A percentile compares a stretch with the other conserved stretches of the same genome.
Evolutionary conservation across 2,888 invertebrate genomes (phyloP).

Genomic region (Camponotus fellah): DNA sequence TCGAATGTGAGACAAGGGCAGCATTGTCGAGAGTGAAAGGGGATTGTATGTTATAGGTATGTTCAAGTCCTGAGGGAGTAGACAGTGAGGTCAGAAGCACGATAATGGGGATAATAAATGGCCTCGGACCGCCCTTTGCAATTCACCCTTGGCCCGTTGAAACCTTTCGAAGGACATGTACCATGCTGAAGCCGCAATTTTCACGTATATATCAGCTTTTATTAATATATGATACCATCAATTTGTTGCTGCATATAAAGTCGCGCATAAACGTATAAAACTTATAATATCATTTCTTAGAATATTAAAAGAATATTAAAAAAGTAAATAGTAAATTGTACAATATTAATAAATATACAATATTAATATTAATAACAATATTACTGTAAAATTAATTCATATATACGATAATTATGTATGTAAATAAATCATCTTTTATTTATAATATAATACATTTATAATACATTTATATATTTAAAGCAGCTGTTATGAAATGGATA

Average conservation of each 20-base stretch:
- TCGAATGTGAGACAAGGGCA: constrained; percentile 62
- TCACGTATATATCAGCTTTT: constrained; percentile 57
- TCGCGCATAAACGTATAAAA: background rate
- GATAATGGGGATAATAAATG: constrained; percentile 81
- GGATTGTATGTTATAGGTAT: constrained; percentile 60
- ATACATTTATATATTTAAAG: constrained; percentile 31
- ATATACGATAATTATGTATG: background rate
- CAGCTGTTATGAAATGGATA: constrained; percentile 10
- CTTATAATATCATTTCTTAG: background rate
- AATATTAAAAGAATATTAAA: background rate
- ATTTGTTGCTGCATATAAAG: constrained; percentile 28
- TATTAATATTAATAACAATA: background rate
- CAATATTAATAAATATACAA: background rate
- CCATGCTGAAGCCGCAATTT: constrained; percentile 59
- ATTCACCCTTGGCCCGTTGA: constrained; percentile 65
- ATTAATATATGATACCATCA: constrained; percentile 53
- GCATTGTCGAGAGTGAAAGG: constrained; percentile 70
- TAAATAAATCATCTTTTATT: constrained; percentile 8
- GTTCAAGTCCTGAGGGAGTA: constrained; percentile 65
- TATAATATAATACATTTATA: constrained; percentile 22
- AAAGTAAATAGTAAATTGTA: background rate
- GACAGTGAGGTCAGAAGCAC: constrained; percentile 70
- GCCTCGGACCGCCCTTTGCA: constrained; percentile 72
- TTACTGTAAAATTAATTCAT: background rate
- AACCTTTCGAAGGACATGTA: constrained; percentile 60